Evolutionary conservation across 64 coral and sea anemone genomes (phyloP).

Genomic region (Actinia equina): DNA sequence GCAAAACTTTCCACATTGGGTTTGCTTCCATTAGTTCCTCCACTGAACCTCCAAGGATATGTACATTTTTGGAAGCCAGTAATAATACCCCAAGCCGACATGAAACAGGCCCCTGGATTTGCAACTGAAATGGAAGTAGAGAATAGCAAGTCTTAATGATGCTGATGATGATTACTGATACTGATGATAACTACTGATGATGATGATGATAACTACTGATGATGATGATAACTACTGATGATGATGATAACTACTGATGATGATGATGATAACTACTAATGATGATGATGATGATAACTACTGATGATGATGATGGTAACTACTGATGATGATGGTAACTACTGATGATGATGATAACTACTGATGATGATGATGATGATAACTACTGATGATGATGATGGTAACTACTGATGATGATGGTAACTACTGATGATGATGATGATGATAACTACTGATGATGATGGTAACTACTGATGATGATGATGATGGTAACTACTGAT

Average conservation of each 20-base stretch:
- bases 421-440: too few relatives aligned
- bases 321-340: neutral
- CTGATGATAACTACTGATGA: neutral
- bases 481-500: neutral
- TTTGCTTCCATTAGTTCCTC: slow-evolving; percentile 58
- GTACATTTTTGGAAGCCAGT: slow-evolving; percentile 35
- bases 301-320: too few relatives aligned
- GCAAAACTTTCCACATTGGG: slow-evolving; percentile 76
- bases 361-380: too few relatives aligned
- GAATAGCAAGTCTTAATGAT: neutral
- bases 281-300: too few relatives aligned
- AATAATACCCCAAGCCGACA: slow-evolving; percentile 66
- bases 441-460: too few relatives aligned
- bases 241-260: too few relatives aligned
- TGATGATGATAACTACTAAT: too few relatives aligned
- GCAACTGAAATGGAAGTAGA: slow-evolving; percentile 25
- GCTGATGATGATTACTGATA: neutral
- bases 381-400: neutral
- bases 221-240: too few relatives aligned
- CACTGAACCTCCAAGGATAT: slow-evolving; percentile 65
- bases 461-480: too few relatives aligned
- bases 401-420: too few relatives aligned
- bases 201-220: neutral
- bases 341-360: neutral
- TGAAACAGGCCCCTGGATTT: slow-evolving; percentile 44